These are phyloP conservation scores for Caenorhabditis zanzibari DNA, from an alignment of 2,888 invertebrate species.

Conservation along the genomic window DNA sequence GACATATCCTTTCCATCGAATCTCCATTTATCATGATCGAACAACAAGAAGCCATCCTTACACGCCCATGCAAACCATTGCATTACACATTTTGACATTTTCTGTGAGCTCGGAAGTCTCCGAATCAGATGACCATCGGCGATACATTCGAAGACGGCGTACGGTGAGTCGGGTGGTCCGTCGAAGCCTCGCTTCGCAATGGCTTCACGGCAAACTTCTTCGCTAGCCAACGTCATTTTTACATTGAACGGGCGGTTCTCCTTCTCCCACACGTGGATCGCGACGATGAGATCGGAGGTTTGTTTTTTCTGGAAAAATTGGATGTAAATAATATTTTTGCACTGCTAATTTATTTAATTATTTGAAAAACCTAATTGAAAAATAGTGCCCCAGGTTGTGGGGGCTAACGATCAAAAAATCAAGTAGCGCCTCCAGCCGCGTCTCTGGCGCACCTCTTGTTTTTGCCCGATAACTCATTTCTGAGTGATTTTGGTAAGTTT, in stretches of 20 bases:
- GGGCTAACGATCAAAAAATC: too few species aligned
- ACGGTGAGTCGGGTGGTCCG: conserved; percentile 64
- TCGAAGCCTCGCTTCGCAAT: conserved; percentile 65
- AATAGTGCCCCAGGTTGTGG: too few species aligned
- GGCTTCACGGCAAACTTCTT: conserved; percentile 71
- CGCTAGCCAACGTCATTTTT: conserved; percentile 74
- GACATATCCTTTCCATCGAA: conserved; percentile 64
- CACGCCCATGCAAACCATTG: conserved; percentile 71
- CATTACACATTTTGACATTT: conserved; percentile 67
- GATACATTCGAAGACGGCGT: conserved; percentile 78
- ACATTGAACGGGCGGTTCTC: conserved; percentile 83
- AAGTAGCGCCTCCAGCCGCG: too few species aligned
- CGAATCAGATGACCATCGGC: conserved; percentile 60
- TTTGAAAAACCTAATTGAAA: too few species aligned
- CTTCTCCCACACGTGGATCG: conserved; percentile 80
- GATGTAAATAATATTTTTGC: neutral
- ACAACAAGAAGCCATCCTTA: conserved; percentile 65
- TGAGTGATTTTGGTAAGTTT: too few species aligned
- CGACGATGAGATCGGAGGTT: conserved; percentile 78
- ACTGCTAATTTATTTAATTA: too few species aligned
- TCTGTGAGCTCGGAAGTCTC: conserved; percentile 62
- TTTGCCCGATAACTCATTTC: too few species aligned
- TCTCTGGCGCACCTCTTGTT: too few species aligned
- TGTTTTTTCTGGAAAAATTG: conserved; percentile 64
- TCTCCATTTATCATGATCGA: conserved; percentile 65